Percentiles rank a stretch among this genome's conserved stretches.
phyloP scores from a whole-genome alignment of 1,140 invertebrate genomes.

The Portunus trituberculatus region DNA sequence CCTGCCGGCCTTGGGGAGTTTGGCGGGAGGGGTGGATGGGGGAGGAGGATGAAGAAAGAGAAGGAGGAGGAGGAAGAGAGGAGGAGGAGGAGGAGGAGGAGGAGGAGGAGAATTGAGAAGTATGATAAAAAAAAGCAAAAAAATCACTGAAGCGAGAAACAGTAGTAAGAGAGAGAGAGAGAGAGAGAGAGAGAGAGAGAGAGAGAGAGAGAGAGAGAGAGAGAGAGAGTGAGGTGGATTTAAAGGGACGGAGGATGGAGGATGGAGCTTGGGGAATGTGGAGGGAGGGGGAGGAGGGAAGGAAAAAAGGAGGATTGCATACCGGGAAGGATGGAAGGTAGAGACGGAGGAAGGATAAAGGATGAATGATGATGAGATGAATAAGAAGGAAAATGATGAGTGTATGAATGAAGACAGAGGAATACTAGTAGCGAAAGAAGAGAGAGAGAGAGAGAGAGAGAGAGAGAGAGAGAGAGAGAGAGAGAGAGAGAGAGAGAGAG shows the following conservation, averaged over 20 bases:
- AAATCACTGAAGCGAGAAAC: background rate
- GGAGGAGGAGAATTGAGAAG: background rate
- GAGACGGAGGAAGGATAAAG: background rate
- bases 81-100: background rate
- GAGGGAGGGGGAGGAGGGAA: background rate
- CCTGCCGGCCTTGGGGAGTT: background rate
- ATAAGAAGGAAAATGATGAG: too few relatives aligned
- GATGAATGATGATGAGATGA: too few relatives aligned
- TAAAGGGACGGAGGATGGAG: background rate
- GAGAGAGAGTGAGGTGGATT: too few relatives aligned
- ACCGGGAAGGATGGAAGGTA: background rate
- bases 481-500: too few relatives aligned
- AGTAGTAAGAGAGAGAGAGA: background rate
- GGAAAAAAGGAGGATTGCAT: background rate
- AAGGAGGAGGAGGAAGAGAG: background rate
- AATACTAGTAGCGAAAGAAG: too few relatives aligned
- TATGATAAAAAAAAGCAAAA: background rate
- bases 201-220: too few relatives aligned
- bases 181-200: too few relatives aligned
- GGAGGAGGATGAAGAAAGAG: background rate
- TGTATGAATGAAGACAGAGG: too few relatives aligned
- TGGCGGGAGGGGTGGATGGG: background rate
- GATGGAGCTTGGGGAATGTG: background rate
- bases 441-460: too few relatives aligned
- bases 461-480: too few relatives aligned